Conservation (phyloP, 1,140 invertebrate genomes). For the Drosophila repleta region DNA sequence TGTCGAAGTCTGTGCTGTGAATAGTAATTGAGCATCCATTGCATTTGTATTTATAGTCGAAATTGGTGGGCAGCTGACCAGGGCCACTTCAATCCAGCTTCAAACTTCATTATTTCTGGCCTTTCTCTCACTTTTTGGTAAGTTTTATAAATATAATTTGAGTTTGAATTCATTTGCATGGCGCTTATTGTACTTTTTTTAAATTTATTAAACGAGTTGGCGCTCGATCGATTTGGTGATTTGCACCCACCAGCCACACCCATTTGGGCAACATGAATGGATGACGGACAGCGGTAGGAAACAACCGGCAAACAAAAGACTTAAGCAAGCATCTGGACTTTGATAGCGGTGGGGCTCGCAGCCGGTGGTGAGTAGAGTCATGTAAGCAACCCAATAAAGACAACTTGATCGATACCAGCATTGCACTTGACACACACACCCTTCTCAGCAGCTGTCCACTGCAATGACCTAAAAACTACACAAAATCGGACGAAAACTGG, state of each 20-base stretch:
- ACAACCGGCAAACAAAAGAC: conserved; percentile 59
- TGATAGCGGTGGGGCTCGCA: conserved; percentile 8
- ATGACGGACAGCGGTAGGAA: conserved; percentile 40
- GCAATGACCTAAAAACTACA: conserved; percentile 67
- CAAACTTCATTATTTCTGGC: conserved; percentile 52
- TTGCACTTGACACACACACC: conserved; percentile 74
- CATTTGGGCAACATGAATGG: conserved; percentile 63
- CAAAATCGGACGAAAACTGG: conserved; percentile 45
- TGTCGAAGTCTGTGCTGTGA: conserved; percentile 68
- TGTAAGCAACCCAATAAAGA: conserved; percentile 79
- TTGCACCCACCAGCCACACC: conserved; percentile 80
- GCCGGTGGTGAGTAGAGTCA: conserved; percentile 39
- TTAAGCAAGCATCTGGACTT: conserved; percentile 65
- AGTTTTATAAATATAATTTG: conserved; percentile 55
- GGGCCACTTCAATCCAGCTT: conserved; percentile 16
- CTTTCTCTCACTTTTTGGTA: conserved; percentile 78
- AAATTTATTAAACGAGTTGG: conserved; percentile 17
- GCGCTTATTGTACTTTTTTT: conserved; percentile 40
- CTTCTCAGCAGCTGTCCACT: conserved; percentile 28
- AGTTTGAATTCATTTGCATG: conserved; percentile 75
- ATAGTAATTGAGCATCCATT: conserved; percentile 69
- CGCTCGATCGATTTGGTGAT: conserved; percentile 36
- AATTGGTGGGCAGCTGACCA: conserved; percentile 45
- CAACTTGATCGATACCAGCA: conserved; percentile 72
- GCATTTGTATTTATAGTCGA: conserved; percentile 82